A percentile compares a stretch with the other conserved stretches of the same genome.
Conservation (phyloP, 2,113 vertebrate genomes). For the Istiophorus platypterus region DNA sequence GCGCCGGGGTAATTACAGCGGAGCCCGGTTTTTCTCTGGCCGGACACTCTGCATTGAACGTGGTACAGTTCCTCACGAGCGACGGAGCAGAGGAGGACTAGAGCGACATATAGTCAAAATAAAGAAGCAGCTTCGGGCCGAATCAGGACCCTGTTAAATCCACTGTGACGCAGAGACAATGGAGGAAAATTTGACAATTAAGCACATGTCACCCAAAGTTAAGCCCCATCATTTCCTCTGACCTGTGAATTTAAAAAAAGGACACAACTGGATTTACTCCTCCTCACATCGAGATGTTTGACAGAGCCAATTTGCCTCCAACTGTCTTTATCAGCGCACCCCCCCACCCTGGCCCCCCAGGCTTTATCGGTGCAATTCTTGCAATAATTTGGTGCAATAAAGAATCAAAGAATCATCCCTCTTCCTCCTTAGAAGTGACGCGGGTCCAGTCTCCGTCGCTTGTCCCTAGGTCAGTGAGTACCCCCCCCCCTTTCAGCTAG, state of each 20-base stretch:
- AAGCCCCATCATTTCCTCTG: conserved; percentile 21
- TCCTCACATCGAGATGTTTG: background rate
- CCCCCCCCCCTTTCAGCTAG: too few relatives aligned
- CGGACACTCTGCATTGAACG: too few relatives aligned
- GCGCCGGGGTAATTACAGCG: too few relatives aligned
- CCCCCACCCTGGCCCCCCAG: background rate
- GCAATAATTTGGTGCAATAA: too few relatives aligned
- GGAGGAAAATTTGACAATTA: conserved; percentile 25
- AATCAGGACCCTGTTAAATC: conserved; percentile 26
- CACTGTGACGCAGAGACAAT: conserved; percentile 29
- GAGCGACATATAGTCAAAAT: background rate
- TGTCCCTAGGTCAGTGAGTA: conserved; percentile 56
- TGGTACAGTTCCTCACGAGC: too few relatives aligned
- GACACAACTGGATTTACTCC: background rate
- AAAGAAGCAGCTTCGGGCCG: conserved; percentile 3
- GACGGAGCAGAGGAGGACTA: background rate
- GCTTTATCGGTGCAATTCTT: too few relatives aligned
- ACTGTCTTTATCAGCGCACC: background rate
- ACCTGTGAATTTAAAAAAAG: background rate
- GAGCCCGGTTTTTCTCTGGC: too few relatives aligned
- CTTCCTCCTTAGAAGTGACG: background rate
- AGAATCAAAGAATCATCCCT: conserved; percentile 23
- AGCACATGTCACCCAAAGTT: conserved; percentile 16
- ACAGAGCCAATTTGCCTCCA: background rate
- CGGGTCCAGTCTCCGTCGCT: background rate